Base-by-base conservation (phyloP, 2,113 vertebrate species). In the Lethenteron reissneri region DNA sequence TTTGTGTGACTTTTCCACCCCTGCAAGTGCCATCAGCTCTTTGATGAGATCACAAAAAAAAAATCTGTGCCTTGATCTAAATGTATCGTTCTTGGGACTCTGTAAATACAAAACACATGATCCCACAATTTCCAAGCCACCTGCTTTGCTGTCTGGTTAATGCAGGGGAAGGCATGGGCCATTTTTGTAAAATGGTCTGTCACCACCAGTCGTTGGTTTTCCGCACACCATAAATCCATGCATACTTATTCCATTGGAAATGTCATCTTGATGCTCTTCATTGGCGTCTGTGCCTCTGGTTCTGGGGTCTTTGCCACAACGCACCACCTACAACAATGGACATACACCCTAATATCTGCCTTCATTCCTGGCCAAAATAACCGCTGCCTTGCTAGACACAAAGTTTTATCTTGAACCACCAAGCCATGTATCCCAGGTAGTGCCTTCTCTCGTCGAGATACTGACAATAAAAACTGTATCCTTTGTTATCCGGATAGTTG, bases 311-410 rank as follows among this genome's bases (percentile, higher is more conserved):
- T 74, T 12, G 70, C 73, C 12, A 74, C 72, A 4, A 75, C 70
- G 19, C 74, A 73, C 9, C 70, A 15, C 19, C 41, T 75, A 68
- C 74, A 75, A 70, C 12, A 21, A 12, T 56, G 73, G 19, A 76
- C 73, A 75, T 77, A 68, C 1, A 75, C 71, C 3, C 13, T 1
- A 9, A 74, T 14, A 15, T 74, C 69, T 2, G 15, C 13, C 15
- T 76, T 71, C 71, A 77, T 73, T 1, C 58, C 25, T 8, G 10
- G 17, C 72, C 72, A 77, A 56, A 74, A 77, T 41, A 77, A 77
- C 4, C 74, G 75, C 17, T 73, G 75, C 12, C 70, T 74, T 2
- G 69, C 25, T 10, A 77, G 56, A 57, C 57, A 15, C 8, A 73
- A 70, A 3, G 71, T 72, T 6, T 75, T 74, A 14, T 17, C 69